A percentile compares a stretch with the other conserved stretches of the same genome.
Conservation (phyloP, 2,113 vertebrate species). For the Butastur rufipennis region DNA sequence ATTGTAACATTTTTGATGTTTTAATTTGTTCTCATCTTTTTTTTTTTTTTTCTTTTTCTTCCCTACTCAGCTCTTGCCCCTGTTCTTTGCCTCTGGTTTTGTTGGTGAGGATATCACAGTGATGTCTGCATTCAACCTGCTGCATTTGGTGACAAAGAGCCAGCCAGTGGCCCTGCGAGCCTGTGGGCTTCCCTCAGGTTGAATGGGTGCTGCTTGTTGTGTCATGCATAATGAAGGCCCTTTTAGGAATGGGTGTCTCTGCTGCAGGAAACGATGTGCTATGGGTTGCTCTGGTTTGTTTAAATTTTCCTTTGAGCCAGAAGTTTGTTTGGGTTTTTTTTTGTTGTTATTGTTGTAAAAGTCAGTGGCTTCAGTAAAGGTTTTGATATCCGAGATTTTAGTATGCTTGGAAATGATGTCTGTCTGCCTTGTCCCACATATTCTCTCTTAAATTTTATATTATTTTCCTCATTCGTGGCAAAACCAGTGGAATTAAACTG, state of each 20-base stretch:
- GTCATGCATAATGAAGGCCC: constrained; percentile 69
- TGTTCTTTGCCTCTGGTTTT: constrained; percentile 80
- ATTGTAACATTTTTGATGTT: constrained; percentile 68
- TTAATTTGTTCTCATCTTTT: constrained; percentile 72
- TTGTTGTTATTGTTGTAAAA: neutral
- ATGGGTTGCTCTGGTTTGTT: constrained; percentile 53
- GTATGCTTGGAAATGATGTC: constrained; percentile 16
- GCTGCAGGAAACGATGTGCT: constrained; percentile 74
- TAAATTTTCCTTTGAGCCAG: constrained; percentile 35
- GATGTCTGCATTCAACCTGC: constrained; percentile 99
- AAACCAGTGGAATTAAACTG: neutral
- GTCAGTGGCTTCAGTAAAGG: neutral
- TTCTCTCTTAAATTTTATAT: neutral
- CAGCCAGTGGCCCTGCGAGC: constrained; percentile 93
- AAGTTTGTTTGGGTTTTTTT: constrained; percentile 11
- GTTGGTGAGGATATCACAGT: constrained; percentile 85
- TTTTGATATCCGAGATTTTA: neutral
- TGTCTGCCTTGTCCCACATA: constrained; percentile 1
- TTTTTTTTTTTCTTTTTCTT: constrained; percentile 68
- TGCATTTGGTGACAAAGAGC: constrained; percentile 98
- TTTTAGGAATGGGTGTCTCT: constrained; percentile 76
- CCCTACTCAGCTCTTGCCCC: constrained; percentile 83
- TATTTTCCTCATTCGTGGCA: constrained; percentile 6
- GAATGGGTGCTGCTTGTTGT: constrained; percentile 87
- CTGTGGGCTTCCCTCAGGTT: constrained; percentile 99